Percentiles rank a stretch among this genome's conserved stretches.
phyloP scores from a whole-genome alignment of 1,140 invertebrate species.

The Octopus sinensis region DNA sequence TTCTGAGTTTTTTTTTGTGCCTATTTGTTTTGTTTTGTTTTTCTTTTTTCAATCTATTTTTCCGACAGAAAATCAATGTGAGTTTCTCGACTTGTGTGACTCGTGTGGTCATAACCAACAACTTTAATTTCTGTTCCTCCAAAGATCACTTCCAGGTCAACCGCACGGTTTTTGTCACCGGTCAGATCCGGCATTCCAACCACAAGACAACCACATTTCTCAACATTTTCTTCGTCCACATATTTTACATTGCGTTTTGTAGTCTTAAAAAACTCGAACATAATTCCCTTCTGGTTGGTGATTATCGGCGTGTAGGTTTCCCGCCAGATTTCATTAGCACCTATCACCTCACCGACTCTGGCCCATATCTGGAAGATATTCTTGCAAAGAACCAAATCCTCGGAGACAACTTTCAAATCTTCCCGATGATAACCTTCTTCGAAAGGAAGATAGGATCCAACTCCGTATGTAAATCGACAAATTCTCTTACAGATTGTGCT shows the following conservation, averaged over 20 bases:
- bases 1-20: too few relatives aligned
- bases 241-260: conserved; percentile 59
- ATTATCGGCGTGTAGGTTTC: conserved; percentile 64
- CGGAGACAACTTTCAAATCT: conserved; percentile 60
- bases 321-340: conserved; percentile 61
- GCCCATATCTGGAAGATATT: conserved; percentile 65
- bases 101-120: conserved; percentile 61
- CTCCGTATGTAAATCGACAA: conserved; percentile 64
- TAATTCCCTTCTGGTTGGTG: conserved; percentile 60
- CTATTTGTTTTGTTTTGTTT: too few relatives aligned
- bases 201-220: conserved; percentile 61
- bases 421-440: conserved; percentile 60
- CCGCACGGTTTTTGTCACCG: conserved; percentile 53
- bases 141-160: conserved; percentile 64
- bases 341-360: conserved; percentile 59
- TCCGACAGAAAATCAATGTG: conserved; percentile 62
- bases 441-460: conserved; percentile 64
- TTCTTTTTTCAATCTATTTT: conserved; percentile 14
- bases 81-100: conserved; percentile 60
- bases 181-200: conserved; percentile 58
- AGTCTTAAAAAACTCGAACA: conserved; percentile 63
- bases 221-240: conserved; percentile 63
- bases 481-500: conserved; percentile 61
- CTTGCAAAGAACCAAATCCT: conserved; percentile 62
- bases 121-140: conserved; percentile 66